Evolutionary conservation across 1,140 invertebrate genomes (phyloP).

Genomic region (Periplaneta americana): DNA sequence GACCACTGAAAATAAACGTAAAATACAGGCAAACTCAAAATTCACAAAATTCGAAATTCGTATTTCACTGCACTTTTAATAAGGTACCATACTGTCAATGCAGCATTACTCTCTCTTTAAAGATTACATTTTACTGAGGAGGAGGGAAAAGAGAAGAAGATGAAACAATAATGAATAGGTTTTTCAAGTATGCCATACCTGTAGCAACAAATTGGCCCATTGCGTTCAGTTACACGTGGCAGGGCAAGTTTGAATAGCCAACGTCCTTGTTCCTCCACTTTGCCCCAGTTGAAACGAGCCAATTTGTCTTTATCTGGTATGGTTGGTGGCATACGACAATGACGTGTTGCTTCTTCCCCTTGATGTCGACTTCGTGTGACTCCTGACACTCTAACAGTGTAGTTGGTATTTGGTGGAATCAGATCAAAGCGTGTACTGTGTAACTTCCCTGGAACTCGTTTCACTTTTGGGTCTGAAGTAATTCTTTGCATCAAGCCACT

Average conservation of each 20-base stretch:
- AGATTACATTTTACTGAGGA: no score
- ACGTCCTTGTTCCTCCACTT: constrained; percentile 54
- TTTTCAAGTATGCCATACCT: constrained; percentile 41
- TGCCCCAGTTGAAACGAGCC: constrained; percentile 60
- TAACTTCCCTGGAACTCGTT: constrained; percentile 47
- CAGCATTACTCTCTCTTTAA: no score
- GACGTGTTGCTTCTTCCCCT: constrained; percentile 51
- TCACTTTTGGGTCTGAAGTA: constrained; percentile 51
- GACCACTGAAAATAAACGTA: no score
- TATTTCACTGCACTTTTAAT: no score
- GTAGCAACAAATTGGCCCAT: constrained; percentile 83
- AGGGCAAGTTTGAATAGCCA: constrained; percentile 66
- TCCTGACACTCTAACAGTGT: constrained; percentile 54
- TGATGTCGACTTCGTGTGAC: constrained; percentile 63
- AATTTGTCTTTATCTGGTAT: constrained; percentile 59
- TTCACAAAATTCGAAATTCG: no score
- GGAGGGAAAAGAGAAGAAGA: no score
- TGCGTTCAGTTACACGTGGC: constrained; percentile 71
- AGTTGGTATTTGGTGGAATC: constrained; percentile 72
- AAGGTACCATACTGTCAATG: no score
- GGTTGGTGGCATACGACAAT: constrained; percentile 62
- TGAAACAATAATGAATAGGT: no score
- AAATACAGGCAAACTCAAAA: no score
- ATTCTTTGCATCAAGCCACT: constrained; percentile 44
- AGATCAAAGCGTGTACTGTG: constrained; percentile 51